Percentiles rank a stretch among this genome's conserved stretches.
Conservation (phyloP, 2,888 invertebrate genomes). For the Cosmorhoe ocellata region DNA sequence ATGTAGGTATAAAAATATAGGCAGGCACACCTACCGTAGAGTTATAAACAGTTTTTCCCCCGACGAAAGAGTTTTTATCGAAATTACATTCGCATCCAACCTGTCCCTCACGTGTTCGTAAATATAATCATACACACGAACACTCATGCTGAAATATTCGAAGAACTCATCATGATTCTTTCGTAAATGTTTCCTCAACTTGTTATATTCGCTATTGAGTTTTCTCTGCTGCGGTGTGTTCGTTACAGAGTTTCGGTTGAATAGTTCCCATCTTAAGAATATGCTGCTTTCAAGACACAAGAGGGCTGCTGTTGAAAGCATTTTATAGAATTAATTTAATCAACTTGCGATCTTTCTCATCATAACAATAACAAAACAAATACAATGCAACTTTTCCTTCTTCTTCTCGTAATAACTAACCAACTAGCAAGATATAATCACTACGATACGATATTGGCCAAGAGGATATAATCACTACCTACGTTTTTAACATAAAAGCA, state of each 20-base stretch:
- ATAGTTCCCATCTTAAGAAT: constrained; percentile 22
- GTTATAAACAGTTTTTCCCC: constrained; percentile 30
- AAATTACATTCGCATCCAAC: constrained; percentile 6
- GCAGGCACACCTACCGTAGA: constrained; percentile 11
- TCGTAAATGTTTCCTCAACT: constrained; percentile 6
- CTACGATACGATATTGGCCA: too few species aligned
- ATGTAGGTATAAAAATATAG: neutral
- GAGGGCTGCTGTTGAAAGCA: constrained; percentile 28
- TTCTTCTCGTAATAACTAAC: too few species aligned
- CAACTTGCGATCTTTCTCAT: too few species aligned
- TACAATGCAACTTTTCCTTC: too few species aligned
- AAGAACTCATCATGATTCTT: constrained; percentile 20
- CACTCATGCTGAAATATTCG: constrained; percentile 20
- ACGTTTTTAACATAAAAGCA: too few species aligned
- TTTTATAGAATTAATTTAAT: neutral
- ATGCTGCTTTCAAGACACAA: constrained; percentile 27
- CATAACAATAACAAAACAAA: too few species aligned
- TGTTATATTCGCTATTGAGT: constrained; percentile 16
- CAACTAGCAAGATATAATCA: too few species aligned
- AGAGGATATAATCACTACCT: too few species aligned
- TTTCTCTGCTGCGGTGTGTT: constrained; percentile 13
- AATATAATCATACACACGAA: constrained; percentile 30
- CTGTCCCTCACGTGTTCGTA: constrained; percentile 19
- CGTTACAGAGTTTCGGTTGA: constrained; percentile 8
- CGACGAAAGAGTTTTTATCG: constrained; percentile 16